Conservation (phyloP, 2,888 invertebrate genomes). For the Clunio marinus region DNA sequence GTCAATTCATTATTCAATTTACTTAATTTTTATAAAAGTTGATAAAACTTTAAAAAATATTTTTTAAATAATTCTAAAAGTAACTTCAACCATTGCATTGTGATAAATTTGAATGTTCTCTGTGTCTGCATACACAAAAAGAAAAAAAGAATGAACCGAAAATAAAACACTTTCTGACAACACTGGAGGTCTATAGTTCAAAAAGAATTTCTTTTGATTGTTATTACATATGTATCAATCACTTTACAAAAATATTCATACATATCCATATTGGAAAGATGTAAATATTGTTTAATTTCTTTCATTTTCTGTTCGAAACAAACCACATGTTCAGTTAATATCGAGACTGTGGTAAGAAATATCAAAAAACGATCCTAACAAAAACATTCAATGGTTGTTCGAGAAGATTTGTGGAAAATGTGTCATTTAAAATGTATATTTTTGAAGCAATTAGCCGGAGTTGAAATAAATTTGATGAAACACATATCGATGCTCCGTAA, state of each 20-base stretch:
- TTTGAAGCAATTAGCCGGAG: slow-evolving; percentile 13
- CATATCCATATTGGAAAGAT: neutral
- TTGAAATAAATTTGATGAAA: neutral
- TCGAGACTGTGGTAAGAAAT: neutral
- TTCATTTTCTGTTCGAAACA: neutral
- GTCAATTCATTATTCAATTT: too few relatives aligned
- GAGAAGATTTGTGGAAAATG: neutral
- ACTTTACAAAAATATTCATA: neutral
- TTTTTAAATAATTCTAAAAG: too few relatives aligned
- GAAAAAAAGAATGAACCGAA: too few relatives aligned
- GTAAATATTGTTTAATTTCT: too few relatives aligned
- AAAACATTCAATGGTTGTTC: neutral
- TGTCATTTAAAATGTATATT: slow-evolving; percentile 20
- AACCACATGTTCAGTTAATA: neutral
- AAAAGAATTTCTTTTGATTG: slow-evolving; percentile 10
- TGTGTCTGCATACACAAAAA: too few relatives aligned
- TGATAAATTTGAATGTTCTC: too few relatives aligned
- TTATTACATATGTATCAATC: slow-evolving; percentile 18
- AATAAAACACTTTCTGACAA: neutral
- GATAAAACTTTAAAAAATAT: too few relatives aligned
- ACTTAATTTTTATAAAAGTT: too few relatives aligned
- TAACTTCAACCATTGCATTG: too few relatives aligned
- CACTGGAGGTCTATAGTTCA: slow-evolving; percentile 13
- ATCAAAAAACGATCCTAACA: neutral
- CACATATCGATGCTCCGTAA: neutral